phyloP scores from a whole-genome alignment of 1,140 invertebrate species.

The Lerema accius region DNA sequence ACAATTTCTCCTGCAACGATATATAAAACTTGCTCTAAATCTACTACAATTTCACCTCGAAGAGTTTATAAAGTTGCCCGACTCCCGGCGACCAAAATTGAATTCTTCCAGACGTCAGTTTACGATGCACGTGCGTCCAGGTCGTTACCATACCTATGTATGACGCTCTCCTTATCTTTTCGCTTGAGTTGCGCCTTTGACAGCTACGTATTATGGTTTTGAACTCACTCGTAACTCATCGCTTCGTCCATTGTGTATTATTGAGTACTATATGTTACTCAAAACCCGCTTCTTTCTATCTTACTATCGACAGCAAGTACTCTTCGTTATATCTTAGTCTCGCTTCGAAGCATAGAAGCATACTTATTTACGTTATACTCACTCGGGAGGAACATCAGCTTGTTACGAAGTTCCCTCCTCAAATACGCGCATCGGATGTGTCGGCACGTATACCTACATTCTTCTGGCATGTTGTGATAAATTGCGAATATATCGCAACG shows the following conservation, averaged over 20 bases:
- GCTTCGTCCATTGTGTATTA: too few species aligned
- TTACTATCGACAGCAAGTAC: too few species aligned
- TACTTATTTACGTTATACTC: background rate
- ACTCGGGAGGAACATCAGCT: background rate
- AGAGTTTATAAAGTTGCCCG: conserved; percentile 12
- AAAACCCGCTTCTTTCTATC: too few species aligned
- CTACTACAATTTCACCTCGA: conserved; percentile 4
- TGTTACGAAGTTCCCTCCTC: background rate
- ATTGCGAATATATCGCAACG: background rate
- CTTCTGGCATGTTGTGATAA: background rate
- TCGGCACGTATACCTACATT: background rate
- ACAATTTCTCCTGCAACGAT: background rate
- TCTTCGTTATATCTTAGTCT: background rate
- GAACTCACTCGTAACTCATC: too few species aligned
- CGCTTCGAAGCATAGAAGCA: background rate
- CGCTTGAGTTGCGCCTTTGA: background rate
- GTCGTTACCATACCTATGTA: conserved; percentile 17
- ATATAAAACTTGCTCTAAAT: conserved; percentile 4
- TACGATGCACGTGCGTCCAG: conserved; percentile 29
- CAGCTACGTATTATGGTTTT: too few species aligned
- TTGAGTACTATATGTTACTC: too few species aligned
- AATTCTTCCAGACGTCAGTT: conserved; percentile 27
- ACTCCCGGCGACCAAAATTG: conserved; percentile 24
- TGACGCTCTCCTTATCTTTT: background rate
- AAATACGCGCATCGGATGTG: background rate